Conservation (phyloP, 2,888 invertebrate species). For the Hofmannophila pseudospretella region DNA sequence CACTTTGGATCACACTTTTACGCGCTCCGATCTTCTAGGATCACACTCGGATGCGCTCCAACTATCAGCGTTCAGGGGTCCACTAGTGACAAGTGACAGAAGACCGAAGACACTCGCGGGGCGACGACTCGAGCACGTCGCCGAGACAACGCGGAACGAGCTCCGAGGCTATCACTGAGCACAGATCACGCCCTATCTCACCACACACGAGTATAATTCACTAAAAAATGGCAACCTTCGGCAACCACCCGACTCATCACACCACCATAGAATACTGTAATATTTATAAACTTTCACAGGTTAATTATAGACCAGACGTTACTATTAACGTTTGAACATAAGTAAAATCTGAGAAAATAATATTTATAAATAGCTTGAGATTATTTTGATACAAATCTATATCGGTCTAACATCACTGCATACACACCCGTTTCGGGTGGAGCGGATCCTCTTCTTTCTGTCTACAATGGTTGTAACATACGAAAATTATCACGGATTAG, state of each 20-base stretch:
- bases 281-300: conserved; percentile 76
- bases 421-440: conserved; percentile 76
- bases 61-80: conserved; percentile 7
- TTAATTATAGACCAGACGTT: conserved; percentile 76
- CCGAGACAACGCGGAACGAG: conserved; percentile 28
- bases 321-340: conserved; percentile 77
- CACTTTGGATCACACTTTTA: conserved; percentile 23
- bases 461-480: conserved; percentile 57
- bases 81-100: neutral
- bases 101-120: conserved; percentile 13
- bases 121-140: conserved; percentile 12
- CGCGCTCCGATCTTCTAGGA: no score
- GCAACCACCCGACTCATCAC: conserved; percentile 58
- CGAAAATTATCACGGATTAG: conserved; percentile 67
- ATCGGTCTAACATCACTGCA: conserved; percentile 68
- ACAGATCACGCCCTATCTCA: conserved; percentile 64
- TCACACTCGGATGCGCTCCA: no score
- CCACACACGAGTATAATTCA: conserved; percentile 60
- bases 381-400: conserved; percentile 78
- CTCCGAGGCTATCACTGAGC: conserved; percentile 16
- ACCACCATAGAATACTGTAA: conserved; percentile 69
- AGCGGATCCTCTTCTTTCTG: conserved; percentile 67
- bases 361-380: conserved; percentile 79
- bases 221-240: conserved; percentile 76
- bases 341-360: conserved; percentile 78